phyloP scores from a whole-genome alignment of 2,797 vertebrate genomes.

The Microchirus variegatus region DNA sequence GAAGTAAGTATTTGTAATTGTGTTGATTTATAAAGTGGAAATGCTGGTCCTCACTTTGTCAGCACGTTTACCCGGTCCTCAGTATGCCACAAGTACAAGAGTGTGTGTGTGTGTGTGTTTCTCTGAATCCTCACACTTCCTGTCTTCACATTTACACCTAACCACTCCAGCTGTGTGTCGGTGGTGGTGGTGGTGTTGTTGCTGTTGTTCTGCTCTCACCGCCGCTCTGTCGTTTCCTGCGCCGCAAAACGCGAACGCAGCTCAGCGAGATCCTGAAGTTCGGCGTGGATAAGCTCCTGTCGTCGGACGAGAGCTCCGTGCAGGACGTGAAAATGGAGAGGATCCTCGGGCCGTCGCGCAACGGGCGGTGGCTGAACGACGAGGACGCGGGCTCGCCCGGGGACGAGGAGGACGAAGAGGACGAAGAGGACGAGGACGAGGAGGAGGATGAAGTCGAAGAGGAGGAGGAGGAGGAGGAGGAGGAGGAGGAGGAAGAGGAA shows the following conservation, averaged over 20 bases:
- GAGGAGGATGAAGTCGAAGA: conserved; percentile 81
- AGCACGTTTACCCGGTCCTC: too few relatives aligned
- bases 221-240: neutral
- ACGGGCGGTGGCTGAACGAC: conserved; percentile 83
- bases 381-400: conserved; percentile 32
- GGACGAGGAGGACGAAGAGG: conserved; percentile 76
- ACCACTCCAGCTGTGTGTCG: too few relatives aligned
- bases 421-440: conserved; percentile 62
- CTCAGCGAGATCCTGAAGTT: conserved; percentile 93
- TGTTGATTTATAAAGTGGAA: too few relatives aligned
- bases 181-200: too few relatives aligned
- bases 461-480: conserved; percentile 55
- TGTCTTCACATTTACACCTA: neutral
- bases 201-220: conserved; percentile 1
- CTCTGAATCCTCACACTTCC: neutral
- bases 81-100: too few relatives aligned
- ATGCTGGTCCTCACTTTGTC: too few relatives aligned
- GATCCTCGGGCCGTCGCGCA: conserved; percentile 85
- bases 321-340: conserved; percentile 84
- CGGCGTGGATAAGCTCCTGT: conserved; percentile 90
- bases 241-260: conserved; percentile 75
- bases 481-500: conserved; percentile 38
- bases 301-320: conserved; percentile 86
- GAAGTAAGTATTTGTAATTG: too few relatives aligned
- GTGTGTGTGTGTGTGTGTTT: conserved; percentile 51